phyloP scores from a whole-genome alignment of 2,113 vertebrate genomes.

The Pachypanchax playfairii region DNA sequence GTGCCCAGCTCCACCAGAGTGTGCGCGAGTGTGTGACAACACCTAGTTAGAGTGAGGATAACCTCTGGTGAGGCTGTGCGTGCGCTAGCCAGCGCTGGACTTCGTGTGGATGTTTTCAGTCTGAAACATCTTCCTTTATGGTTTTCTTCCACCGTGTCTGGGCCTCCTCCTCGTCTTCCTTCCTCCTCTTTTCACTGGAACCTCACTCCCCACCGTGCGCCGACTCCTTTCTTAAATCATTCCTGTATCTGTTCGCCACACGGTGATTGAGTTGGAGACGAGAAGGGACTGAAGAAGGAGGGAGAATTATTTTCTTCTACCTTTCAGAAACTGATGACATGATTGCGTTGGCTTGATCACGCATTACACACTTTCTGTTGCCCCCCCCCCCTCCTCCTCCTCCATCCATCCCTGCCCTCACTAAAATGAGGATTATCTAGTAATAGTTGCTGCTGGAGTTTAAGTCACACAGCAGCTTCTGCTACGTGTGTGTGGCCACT shows the following conservation, averaged over 20 bases:
- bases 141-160: slow-evolving; percentile 3
- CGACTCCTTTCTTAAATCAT: slow-evolving; percentile 96
- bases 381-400: slow-evolving; percentile 52
- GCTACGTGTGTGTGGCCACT: slow-evolving; percentile 22
- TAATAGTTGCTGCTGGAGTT: slow-evolving; percentile 66
- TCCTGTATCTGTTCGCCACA: slow-evolving; percentile 95
- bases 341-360: slow-evolving; percentile 99
- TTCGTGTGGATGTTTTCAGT: not conserved
- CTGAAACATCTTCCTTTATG: not conserved
- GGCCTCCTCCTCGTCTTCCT: slow-evolving; percentile 20
- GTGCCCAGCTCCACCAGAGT: slow-evolving; percentile 92
- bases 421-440: slow-evolving; percentile 68
- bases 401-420: slow-evolving; percentile 42
- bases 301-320: slow-evolving; percentile 98
- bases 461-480: slow-evolving; percentile 55
- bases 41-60: slow-evolving; percentile 74
- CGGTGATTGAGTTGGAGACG: slow-evolving; percentile 77
- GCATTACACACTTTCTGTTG: slow-evolving; percentile 91
- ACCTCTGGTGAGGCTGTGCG: slow-evolving; percentile 60
- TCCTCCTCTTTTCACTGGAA: slow-evolving; percentile 94
- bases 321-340: slow-evolving; percentile 99
- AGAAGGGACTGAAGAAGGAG: slow-evolving; percentile 53
- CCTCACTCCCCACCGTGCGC: slow-evolving; percentile 95
- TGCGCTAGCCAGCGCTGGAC: not conserved
- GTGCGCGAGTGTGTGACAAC: slow-evolving; percentile 73